These are phyloP conservation scores for Tenodera sinensis DNA, from an alignment of 2,888 invertebrate genomes.

Conservation along the genomic window DNA sequence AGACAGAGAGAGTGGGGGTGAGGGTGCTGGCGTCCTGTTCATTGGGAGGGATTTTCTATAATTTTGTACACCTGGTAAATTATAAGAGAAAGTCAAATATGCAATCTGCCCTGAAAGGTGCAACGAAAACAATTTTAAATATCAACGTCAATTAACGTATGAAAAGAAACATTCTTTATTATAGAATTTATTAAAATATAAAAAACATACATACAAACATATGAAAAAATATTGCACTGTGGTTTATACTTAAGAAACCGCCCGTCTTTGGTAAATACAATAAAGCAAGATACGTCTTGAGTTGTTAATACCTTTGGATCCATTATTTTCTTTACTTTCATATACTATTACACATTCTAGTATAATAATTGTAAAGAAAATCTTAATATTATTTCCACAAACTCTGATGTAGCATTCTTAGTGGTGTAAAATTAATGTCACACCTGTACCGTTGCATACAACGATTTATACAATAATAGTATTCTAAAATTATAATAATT, in stretches of 20 bases:
- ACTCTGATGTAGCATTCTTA: too few relatives aligned
- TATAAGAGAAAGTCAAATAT: too few relatives aligned
- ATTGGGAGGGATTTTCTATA: too few relatives aligned
- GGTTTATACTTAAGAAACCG: not conserved
- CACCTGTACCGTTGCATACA: too few relatives aligned
- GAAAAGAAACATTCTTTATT: not conserved
- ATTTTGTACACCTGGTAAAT: too few relatives aligned
- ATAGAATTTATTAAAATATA: not conserved
- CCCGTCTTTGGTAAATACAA: constrained; percentile 8
- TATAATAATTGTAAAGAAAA: not conserved
- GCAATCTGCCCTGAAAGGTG: too few relatives aligned
- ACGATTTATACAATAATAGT: too few relatives aligned
- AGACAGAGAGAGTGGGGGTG: too few relatives aligned
- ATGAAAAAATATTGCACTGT: constrained; percentile 1
- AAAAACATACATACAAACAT: not conserved
- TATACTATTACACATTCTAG: not conserved
- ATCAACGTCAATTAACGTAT: not conserved
- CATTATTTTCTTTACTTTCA: not conserved
- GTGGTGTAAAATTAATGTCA: too few relatives aligned
- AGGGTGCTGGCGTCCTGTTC: too few relatives aligned
- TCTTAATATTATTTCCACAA: not conserved
- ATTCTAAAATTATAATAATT: too few relatives aligned
- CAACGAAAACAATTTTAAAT: too few relatives aligned
- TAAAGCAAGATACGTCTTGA: not conserved
- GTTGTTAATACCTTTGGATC: not conserved